Evolutionary conservation across 2,888 invertebrate species (phyloP).

Genomic region (Oithona nana): DNA sequence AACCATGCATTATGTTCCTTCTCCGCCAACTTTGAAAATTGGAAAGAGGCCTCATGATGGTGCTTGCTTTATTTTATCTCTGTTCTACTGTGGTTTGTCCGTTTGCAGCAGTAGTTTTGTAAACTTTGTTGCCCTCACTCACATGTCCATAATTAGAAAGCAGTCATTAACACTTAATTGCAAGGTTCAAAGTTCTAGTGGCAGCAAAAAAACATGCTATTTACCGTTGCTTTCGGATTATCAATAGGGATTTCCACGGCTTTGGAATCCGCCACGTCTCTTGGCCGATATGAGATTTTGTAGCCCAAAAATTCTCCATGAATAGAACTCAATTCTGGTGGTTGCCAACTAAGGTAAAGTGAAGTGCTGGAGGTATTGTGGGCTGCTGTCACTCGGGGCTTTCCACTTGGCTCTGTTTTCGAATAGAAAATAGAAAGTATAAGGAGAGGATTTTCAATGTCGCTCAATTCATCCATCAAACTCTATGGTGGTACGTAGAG

Average conservation of each 20-base stretch:
- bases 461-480: too few relatives aligned
- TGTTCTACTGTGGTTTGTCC: too few relatives aligned
- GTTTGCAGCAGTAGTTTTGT: too few relatives aligned
- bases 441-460: background rate
- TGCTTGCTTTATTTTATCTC: too few relatives aligned
- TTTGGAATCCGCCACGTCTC: background rate
- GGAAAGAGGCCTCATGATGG: too few relatives aligned
- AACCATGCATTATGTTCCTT: too few relatives aligned
- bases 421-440: background rate
- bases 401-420: constrained; percentile 51
- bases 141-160: too few relatives aligned
- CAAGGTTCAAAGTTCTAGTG: too few relatives aligned
- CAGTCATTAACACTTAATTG: too few relatives aligned
- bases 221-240: constrained; percentile 6
- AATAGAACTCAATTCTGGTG: constrained; percentile 43
- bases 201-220: background rate
- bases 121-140: too few relatives aligned
- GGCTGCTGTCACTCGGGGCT: constrained; percentile 46
- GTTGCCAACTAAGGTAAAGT: constrained; percentile 49
- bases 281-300: constrained; percentile 11
- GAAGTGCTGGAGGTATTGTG: constrained; percentile 49
- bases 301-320: constrained; percentile 45
- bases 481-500: too few relatives aligned
- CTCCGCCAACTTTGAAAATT: too few relatives aligned
- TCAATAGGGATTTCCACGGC: constrained; percentile 10